Evolutionary conservation across 2,888 invertebrate genomes (phyloP).

Genomic region (Pristionchus fissidentatus): DNA sequence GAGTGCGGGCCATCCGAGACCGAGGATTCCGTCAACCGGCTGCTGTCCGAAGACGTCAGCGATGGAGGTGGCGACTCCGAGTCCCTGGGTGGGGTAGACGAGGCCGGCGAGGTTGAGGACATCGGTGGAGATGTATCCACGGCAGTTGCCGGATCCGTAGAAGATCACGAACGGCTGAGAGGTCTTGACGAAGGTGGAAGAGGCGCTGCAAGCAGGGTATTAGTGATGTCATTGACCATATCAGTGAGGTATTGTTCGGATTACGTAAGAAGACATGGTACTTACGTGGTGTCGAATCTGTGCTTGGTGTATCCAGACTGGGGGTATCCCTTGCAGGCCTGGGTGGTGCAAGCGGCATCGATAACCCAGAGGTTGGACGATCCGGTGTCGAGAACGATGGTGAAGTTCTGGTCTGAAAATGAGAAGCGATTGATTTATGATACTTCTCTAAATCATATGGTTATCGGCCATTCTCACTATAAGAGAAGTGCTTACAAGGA

Average conservation of each 20-base stretch:
- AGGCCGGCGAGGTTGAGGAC: constrained; percentile 55
- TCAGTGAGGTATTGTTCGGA: too few species aligned
- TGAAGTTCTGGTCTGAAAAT: constrained; percentile 60
- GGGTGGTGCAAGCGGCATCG: constrained; percentile 63
- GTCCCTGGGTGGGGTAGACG: constrained; percentile 39
- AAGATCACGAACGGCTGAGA: constrained; percentile 64
- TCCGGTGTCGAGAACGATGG: constrained; percentile 70
- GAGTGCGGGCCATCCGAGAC: constrained; percentile 78
- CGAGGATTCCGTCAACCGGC: constrained; percentile 52
- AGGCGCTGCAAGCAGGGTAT: constrained; percentile 41
- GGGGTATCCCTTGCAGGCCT: constrained; percentile 51
- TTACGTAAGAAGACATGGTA: too few species aligned
- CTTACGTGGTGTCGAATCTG: constrained; percentile 46
- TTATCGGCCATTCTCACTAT: not conserved
- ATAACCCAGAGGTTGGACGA: constrained; percentile 71
- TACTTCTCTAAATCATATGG: not conserved
- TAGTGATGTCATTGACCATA: not conserved
- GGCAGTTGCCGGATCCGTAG: constrained; percentile 71
- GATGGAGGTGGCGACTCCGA: constrained; percentile 48
- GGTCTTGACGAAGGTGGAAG: constrained; percentile 62
- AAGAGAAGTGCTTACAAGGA: constrained; percentile 51
- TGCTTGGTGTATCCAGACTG: constrained; percentile 47
- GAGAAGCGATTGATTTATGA: too few species aligned
- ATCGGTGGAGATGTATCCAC: constrained; percentile 67
- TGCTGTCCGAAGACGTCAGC: constrained; percentile 48